phyloP scores from a whole-genome alignment of 2,113 vertebrate species.

The Oenanthe oenanthe region DNA sequence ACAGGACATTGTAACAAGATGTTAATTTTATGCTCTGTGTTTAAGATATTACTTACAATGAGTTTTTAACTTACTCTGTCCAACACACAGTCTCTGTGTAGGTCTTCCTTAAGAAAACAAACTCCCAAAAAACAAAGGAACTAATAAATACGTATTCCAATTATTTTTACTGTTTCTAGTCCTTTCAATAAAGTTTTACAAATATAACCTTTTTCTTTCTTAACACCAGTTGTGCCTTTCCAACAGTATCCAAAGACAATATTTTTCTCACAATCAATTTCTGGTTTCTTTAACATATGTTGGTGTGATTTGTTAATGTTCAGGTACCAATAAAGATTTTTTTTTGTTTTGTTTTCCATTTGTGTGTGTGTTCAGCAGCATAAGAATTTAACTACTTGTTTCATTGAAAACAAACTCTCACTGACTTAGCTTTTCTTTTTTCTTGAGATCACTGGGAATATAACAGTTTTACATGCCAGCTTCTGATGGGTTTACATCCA shows the following conservation, averaged over 20 bases:
- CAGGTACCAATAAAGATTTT: background rate
- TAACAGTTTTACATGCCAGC: constrained; percentile 24
- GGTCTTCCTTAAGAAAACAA: background rate
- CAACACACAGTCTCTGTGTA: background rate
- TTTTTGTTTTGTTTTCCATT: background rate
- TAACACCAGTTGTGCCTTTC: background rate
- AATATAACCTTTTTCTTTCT: background rate
- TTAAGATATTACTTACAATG: background rate
- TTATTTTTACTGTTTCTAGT: background rate
- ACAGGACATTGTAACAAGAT: background rate
- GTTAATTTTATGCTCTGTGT: background rate
- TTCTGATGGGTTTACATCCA: constrained; percentile 31
- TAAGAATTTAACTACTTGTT: background rate
- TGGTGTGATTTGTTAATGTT: constrained; percentile 21
- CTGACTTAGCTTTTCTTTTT: background rate
- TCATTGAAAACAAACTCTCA: background rate
- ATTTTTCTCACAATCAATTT: constrained; percentile 9
- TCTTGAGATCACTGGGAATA: constrained; percentile 29
- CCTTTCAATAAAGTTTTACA: background rate
- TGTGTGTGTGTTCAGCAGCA: background rate
- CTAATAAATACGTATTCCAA: background rate
- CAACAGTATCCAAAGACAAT: background rate
- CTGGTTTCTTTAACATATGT: background rate
- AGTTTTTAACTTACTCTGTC: background rate
- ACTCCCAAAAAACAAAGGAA: fast-evolving